Evolutionary conservation across 2,797 vertebrate species (phyloP), one percentile per base, ranked within the genome.

Genomic region (Microcaecilia unicolor): DNA sequence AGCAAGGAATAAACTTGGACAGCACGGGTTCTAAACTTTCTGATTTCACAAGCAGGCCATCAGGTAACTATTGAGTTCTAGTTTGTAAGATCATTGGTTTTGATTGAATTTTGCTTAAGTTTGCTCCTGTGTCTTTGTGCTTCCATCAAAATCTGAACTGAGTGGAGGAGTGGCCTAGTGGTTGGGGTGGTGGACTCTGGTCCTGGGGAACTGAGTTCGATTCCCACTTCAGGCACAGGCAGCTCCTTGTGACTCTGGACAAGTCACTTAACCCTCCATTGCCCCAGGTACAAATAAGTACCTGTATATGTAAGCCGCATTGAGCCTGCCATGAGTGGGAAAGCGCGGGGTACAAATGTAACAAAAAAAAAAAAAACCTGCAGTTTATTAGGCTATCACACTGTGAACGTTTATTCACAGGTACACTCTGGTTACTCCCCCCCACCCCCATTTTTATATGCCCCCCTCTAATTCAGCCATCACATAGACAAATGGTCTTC

Each of bases 41-140:
- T 5, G 93, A 99, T 55, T 97, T 95, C 70, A 35, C 85, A 49
- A 95, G 77, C 45, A 84, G 92, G 26, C 84, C 91, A 52, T 56
- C 87, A 68, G 89, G 92, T 97, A 64, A 76, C 9, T 25, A 20
- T 2, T 2, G 22, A 29, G 18, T 41, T 51, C 49, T 50, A 9
- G 25, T 25, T 25, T 25, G 25, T 25, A 13, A 6, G 25, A 14
- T 25, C 13, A n/a, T 25, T 12, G 25, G 25, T n/a, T 15, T 28
- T 14, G 15, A 10, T 28, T 6, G 8, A 8, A 7, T 29, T n/a
- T n/a, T n/a, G n/a, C n/a, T 25, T 16, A 16, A 33, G 12, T 8
- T 27, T 9, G 24, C 6, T 8, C 24, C 9, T 24, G 24, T 9
- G 29, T 29, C 10, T 29, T 17, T 16, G 16, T 7, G 8, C 15